These are phyloP conservation scores for Theristicus caerulescens DNA, from an alignment of 2,113 vertebrate genomes.

Conservation along the genomic window DNA sequence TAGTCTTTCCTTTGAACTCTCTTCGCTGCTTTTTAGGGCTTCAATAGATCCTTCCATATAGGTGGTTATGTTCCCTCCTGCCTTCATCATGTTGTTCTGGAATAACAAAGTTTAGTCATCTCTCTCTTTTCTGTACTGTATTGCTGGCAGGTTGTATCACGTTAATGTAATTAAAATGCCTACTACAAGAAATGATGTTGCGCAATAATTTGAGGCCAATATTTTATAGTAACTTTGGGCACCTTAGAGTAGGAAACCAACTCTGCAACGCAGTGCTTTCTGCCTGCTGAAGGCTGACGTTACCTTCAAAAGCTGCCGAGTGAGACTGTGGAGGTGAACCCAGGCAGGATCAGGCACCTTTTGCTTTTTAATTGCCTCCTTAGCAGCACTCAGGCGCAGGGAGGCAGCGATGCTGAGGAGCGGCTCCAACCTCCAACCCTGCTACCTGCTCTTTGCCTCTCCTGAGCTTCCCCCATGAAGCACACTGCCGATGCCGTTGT, in stretches of 20 bases:
- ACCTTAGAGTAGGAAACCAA: neutral
- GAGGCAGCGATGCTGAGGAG: neutral
- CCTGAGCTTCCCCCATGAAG: neutral
- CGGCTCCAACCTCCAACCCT: neutral
- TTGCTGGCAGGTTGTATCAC: neutral
- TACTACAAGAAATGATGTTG: neutral
- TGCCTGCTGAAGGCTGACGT: neutral
- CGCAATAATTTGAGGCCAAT: neutral
- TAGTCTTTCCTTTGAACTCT: accelerated
- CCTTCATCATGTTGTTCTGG: neutral
- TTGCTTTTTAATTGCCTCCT: neutral
- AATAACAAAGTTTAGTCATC: neutral
- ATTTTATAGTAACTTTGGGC: neutral
- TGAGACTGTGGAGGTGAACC: neutral
- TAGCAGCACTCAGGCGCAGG: neutral
- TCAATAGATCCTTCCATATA: neutral
- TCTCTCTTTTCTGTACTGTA: neutral
- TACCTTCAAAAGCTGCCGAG: neutral
- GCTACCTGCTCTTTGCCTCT: neutral
- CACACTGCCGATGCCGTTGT: accelerated
- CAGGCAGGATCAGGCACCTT: neutral
- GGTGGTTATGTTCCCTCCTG: accelerated
- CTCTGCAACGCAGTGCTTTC: neutral
- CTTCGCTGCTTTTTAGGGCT: neutral
- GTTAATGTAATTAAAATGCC: neutral